Base-by-base conservation (phyloP, 2,797 vertebrate species). In the Onychomys torridus region DNA sequence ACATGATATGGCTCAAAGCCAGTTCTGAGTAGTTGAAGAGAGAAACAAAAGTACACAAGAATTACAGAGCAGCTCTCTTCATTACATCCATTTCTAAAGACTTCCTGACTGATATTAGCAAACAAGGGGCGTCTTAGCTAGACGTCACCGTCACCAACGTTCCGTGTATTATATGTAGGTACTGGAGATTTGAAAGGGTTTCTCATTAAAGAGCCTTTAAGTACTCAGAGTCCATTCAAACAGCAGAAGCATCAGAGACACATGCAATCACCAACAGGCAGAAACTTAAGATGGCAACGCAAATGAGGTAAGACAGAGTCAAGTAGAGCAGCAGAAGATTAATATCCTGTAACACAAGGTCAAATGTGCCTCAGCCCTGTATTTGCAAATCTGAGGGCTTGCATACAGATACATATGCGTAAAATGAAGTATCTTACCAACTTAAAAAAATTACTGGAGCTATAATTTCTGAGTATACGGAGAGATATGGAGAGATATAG, bases 161-260 rank as follows among this genome's bases (percentile, higher is more conserved):
- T 93, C n/a, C 83, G 23, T 92, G 90, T 86, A 87, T 86, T 78
- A 23, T 40, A 92, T 89, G 88, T 90, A 96, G 83, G 81, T 27
- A 32, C 25, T 76, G 40, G 13, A 82, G 69, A 95, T 76, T 93
- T 81, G 43, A 92, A 93, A 78, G 2, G 29, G 46, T 19, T 96
- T 87, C 94, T 93, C 92, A 85, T 94, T 65, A 95, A 93, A 73
- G 34, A 89, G n/a, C 85, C 61, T 81, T 92, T 92, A 81, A 94
- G 82, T 83, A 93, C 67, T 85, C 75, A 82, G 12, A 86, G 21
- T 93, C 55, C 34, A 89, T 29, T 88, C 63, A 92, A 59, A 96
- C 77, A 63, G 46, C 32, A 29, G 52, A 94, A 92, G 57, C 61
- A 75, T 95, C 91, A 89, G 14, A 94, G 75, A 91, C 91, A 1